Evolutionary conservation across 2,888 invertebrate species (phyloP).

Genomic region (Sphaerophoria rueppellii): DNA sequence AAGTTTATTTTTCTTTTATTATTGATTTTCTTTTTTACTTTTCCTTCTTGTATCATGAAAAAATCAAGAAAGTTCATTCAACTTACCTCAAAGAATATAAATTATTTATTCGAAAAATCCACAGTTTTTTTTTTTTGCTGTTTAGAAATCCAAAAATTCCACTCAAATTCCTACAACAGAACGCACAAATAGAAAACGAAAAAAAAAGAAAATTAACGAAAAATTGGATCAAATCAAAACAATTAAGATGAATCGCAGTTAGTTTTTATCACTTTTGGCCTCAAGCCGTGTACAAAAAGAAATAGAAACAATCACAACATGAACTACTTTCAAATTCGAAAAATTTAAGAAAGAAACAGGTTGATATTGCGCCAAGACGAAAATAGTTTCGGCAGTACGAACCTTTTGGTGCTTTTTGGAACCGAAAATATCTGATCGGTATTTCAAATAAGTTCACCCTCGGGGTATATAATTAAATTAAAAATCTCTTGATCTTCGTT

Average conservation of each 20-base stretch:
- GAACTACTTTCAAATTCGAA: constrained; percentile 20
- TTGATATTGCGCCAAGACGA: constrained; percentile 27
- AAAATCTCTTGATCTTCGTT: constrained; percentile 29
- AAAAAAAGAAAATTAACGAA: neutral
- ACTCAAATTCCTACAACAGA: constrained; percentile 47
- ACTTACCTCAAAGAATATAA: constrained; percentile 56
- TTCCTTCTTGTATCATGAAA: constrained; percentile 14
- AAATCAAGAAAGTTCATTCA: constrained; percentile 53
- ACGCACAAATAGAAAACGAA: constrained; percentile 21
- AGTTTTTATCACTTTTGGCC: constrained; percentile 48
- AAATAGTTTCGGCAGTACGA: constrained; percentile 20
- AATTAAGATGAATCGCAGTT: constrained; percentile 46
- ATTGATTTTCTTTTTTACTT: constrained; percentile 18
- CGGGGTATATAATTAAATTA: constrained; percentile 33
- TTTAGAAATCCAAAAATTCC: constrained; percentile 20
- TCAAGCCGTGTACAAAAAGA: constrained; percentile 16
- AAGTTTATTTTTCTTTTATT: neutral
- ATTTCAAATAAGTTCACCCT: constrained; percentile 22
- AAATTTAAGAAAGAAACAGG: constrained; percentile 34
- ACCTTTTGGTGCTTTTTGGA: constrained; percentile 26
- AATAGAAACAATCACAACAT: constrained; percentile 29
- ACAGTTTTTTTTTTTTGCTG: constrained; percentile 22
- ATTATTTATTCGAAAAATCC: constrained; percentile 2
- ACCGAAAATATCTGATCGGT: neutral
- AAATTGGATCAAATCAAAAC: constrained; percentile 49